Evolutionary conservation across 2,113 vertebrate species (phyloP).

Genomic region (Chunga burmeisteri): DNA sequence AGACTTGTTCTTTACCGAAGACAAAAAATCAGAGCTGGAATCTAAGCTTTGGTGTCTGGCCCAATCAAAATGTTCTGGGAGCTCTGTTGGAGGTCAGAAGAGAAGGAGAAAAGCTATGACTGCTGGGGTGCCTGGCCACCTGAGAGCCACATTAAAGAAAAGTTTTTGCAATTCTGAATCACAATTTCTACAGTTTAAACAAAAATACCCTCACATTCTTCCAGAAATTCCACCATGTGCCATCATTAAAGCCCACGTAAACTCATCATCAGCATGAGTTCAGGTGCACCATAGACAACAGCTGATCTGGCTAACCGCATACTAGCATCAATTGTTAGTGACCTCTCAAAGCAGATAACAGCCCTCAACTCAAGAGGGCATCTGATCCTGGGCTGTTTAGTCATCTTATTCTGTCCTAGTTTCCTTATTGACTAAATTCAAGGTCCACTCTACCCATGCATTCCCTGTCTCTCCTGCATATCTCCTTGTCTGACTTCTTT

Average conservation of each 20-base stretch:
- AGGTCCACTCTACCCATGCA: not conserved
- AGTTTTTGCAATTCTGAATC: not conserved
- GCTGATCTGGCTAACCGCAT: not conserved
- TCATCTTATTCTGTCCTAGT: not conserved
- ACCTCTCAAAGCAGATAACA: accelerated
- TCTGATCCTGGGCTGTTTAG: not conserved
- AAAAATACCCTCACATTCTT: not conserved
- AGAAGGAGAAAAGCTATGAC: not conserved
- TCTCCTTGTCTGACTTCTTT: not conserved
- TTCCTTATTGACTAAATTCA: not conserved
- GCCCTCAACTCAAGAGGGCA: not conserved
- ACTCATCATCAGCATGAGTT: not conserved
- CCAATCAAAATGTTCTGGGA: not conserved
- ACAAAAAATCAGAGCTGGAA: not conserved
- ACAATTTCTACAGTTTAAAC: not conserved
- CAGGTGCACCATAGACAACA: not conserved
- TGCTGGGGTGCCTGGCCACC: not conserved
- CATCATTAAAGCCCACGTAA: not conserved
- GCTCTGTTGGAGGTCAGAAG: not conserved
- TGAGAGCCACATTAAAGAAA: not conserved
- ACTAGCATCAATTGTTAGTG: too few relatives aligned
- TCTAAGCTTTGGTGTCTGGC: not conserved
- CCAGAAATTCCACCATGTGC: not conserved
- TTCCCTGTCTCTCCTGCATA: not conserved
- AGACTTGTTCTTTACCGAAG: not conserved